A percentile compares a stretch with the other conserved stretches of the same genome.
Evolutionary conservation across 2,888 invertebrate genomes (phyloP).

Genomic region (Drosophila buzzatii): DNA sequence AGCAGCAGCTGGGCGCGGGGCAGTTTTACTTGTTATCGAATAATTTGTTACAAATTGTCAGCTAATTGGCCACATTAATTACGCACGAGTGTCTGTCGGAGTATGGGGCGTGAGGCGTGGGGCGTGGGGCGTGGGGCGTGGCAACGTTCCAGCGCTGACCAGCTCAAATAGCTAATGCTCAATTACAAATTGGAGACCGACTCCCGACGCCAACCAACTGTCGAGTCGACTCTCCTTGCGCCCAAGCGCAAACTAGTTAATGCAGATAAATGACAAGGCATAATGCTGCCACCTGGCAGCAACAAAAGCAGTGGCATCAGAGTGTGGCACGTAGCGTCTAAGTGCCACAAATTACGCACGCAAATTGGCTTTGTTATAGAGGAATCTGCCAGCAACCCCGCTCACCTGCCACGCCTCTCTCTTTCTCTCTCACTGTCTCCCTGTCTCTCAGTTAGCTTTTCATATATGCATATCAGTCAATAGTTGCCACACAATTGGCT

Average conservation of each 20-base stretch:
- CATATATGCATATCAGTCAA: constrained; percentile 62
- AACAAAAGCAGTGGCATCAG: constrained; percentile 23
- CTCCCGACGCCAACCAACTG: neutral
- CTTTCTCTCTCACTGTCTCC: too few relatives aligned
- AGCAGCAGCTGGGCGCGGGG: neutral
- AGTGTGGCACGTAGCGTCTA: constrained; percentile 69
- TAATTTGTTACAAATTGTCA: constrained; percentile 43
- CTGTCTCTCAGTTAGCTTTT: neutral
- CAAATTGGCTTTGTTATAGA: constrained; percentile 77
- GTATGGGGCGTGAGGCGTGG: neutral
- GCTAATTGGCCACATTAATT: constrained; percentile 73
- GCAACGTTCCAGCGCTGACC: constrained; percentile 6
- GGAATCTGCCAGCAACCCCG: neutral
- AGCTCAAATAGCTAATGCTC: constrained; percentile 58
- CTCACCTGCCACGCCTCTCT: constrained; percentile 5
- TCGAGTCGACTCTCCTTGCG: neutral
- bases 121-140: constrained; percentile 1
- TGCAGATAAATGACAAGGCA: constrained; percentile 76
- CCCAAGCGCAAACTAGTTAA: constrained; percentile 42
- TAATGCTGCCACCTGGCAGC: constrained; percentile 59
- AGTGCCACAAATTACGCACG: constrained; percentile 80
- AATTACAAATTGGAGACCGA: constrained; percentile 69
- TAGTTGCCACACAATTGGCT: constrained; percentile 38
- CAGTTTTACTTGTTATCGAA: constrained; percentile 19
- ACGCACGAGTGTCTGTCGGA: constrained; percentile 53